phyloP scores from a whole-genome alignment of 2,797 vertebrate genomes.

The Clarias fuscus region DNA sequence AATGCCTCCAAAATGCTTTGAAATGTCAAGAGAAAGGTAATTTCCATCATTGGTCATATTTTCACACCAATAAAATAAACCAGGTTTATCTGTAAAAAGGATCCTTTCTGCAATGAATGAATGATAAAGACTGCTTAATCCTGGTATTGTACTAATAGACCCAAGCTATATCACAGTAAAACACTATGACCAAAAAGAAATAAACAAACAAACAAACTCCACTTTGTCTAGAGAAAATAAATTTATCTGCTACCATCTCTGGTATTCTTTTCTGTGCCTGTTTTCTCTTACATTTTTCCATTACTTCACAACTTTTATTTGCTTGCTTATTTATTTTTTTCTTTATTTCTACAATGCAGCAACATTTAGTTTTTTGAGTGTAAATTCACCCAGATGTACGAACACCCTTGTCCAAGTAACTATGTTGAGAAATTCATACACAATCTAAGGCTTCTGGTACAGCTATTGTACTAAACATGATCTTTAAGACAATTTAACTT shows the following conservation, averaged over 20 bases:
- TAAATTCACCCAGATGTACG: background rate
- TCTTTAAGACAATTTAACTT: background rate
- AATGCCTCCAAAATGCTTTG: background rate
- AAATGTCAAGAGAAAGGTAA: background rate
- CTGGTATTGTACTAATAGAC: background rate
- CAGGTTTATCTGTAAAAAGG: background rate
- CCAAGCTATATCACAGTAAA: background rate
- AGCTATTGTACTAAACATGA: background rate
- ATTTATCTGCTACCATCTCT: background rate
- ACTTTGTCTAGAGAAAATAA: background rate
- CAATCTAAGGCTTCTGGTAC: background rate
- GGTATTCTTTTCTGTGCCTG: background rate
- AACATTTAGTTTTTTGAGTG: background rate
- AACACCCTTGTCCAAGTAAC: too few species aligned
- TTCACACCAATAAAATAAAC: background rate
- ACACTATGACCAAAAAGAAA: background rate
- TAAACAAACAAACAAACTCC: background rate
- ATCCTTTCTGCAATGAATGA: background rate
- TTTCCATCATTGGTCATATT: background rate
- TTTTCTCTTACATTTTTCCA: background rate
- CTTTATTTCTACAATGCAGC: background rate
- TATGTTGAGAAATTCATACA: background rate
- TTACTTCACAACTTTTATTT: background rate
- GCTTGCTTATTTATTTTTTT: background rate
- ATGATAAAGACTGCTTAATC: background rate